Base-by-base conservation (phyloP, 2,113 vertebrate genomes). In the Thunnus maccoyii region DNA sequence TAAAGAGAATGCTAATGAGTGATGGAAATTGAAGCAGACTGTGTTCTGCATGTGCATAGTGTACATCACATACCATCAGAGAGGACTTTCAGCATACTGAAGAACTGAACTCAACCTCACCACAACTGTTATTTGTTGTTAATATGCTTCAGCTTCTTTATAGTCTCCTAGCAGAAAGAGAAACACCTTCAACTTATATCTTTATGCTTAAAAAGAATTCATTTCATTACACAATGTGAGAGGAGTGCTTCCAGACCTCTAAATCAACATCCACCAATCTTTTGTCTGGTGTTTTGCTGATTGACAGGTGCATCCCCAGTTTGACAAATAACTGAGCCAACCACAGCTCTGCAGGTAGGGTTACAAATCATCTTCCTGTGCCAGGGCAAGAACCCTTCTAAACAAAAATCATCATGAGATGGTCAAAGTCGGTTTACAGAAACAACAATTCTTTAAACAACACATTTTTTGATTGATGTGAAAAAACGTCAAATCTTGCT, bases 1-100 rank as follows among this genome's bases (percentile, higher is more conserved):
- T 67, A 82, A 62, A 51, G 57, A 16, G 66, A 76, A 74, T 80
- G 56, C 52, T 79, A 78, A 87, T 80, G 63, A 78, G 25, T 25
- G 58, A 75, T 13, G 1, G 60, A 65, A 44, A 55, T 36, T 46
- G 56, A 73, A 27, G 52, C 47, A 18, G 64, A 57, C 48, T 70
- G 30, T n/a, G 54, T 16, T 65, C 44, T 77, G 69, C 73, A 71
- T 70, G 60, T 65, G 67, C 54, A 62, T 32, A 27, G 63, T 68
- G 48, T 64, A 30, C 47, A 82, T 66, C 64, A 65, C 48, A 71
- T 11, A 69, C 7, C 52, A 50, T 65, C 57, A 68, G 68, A 77
- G 62, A 82, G 16, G 18, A 18, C 46, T 58, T 22, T 63, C 17
- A 51, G 17, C 2, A 1, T 47, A 10, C 44, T 20, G 50, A 72